Conservation (phyloP, 2,797 vertebrate species). For the Lacerta bilineata region DNA sequence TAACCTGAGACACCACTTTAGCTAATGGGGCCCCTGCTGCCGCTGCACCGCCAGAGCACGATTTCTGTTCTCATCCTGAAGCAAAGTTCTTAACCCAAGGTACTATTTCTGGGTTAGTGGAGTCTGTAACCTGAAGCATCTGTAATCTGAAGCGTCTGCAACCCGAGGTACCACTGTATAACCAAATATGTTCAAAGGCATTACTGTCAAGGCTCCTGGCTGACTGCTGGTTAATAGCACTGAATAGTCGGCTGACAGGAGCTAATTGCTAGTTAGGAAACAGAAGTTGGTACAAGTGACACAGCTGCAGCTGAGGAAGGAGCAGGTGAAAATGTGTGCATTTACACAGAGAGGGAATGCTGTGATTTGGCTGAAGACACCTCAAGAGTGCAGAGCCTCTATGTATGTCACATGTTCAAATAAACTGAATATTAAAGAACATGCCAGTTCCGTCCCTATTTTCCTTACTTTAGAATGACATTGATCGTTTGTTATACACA, state of each 20-base stretch:
- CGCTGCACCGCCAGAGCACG: too few species aligned
- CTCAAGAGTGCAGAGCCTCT: background rate
- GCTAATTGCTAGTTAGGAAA: background rate
- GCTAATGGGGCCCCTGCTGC: too few species aligned
- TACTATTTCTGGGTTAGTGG: too few species aligned
- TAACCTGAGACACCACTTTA: too few species aligned
- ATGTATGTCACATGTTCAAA: background rate
- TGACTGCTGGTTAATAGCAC: background rate
- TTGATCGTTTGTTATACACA: background rate
- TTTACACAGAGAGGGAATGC: background rate
- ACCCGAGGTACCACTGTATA: background rate
- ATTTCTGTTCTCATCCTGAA: too few species aligned
- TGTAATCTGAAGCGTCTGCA: too few species aligned
- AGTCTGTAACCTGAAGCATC: too few species aligned
- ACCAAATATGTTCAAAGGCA: background rate
- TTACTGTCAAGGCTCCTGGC: background rate
- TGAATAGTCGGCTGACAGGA: background rate
- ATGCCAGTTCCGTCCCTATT: background rate
- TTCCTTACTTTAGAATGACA: conserved; percentile 6
- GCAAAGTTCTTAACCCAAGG: too few species aligned
- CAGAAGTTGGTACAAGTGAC: background rate
- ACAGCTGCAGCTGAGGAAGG: background rate
- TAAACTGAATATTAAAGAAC: background rate
- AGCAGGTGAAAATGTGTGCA: background rate
- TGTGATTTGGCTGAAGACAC: background rate